Base-by-base conservation (phyloP, 2,113 vertebrate species). In the Scomber colias region DNA sequence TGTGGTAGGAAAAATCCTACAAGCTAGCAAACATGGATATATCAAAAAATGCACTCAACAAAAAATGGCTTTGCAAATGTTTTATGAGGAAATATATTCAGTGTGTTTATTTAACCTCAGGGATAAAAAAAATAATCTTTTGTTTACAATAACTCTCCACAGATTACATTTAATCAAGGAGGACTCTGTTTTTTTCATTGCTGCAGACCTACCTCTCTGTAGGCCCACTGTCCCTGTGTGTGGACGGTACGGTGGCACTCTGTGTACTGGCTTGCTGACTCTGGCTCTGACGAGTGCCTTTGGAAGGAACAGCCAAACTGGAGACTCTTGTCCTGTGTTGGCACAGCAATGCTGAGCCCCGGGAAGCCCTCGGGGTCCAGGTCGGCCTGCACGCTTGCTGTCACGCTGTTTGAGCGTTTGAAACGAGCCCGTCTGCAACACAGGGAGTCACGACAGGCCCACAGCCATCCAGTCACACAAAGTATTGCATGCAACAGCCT, bases 351-450 rank as follows among this genome's bases (percentile, higher is more conserved):
- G 79, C 82, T 87, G 68, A 97, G 91, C 31, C 97, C 95, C 0
- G 96, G 94, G 82, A 99, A 96, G 69, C 97, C 97, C 90, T 99
- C 98, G 1, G 97, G 95, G 92, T 99, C 98, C 92, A 99, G 95
- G 94, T 99, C 98, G 0, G 98, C 98, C 94, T 99, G 98, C 88
- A 99, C 98, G 0, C 97, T 97, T 0, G 98, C 98, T 0, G 98
- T 99, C 92, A 99, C 98, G 0, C 98, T 99, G 95, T 99, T 99
- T 92, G 98, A 99, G 88, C 97, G 97, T 91, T 98, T 99, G 95
- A 99, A 98, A 65, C 98, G 96, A 0, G 98, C 96, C 40, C 97
- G 95, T 89, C 98, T 99, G 91, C 50, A 81, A 87, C 70, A 85
- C 54, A 80, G 30, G 68, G 54, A 78, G 75, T 71, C 63, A 74